phyloP scores from a whole-genome alignment of 2,888 invertebrate genomes.

The Chironomus tentans region DNA sequence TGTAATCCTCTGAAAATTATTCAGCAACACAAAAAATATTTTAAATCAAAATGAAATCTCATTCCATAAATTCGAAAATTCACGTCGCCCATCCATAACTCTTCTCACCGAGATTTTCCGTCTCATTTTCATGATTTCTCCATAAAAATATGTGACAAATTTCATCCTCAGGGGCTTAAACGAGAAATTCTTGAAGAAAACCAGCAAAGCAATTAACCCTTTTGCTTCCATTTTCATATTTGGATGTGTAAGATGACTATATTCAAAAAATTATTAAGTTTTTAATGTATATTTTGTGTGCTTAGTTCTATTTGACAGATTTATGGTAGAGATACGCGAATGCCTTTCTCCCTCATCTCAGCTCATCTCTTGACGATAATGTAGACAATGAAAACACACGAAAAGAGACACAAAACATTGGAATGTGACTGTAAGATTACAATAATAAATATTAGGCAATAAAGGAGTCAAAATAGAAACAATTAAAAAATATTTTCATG shows the following conservation, averaged over 20 bases:
- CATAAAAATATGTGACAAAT: constrained; percentile 18
- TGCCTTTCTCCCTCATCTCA: background rate
- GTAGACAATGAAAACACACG: background rate
- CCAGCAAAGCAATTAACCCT: constrained; percentile 15
- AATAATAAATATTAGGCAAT: constrained; percentile 24
- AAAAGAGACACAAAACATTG: too few species aligned
- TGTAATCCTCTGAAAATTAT: too few species aligned
- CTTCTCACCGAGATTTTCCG: constrained; percentile 3
- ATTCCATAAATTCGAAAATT: background rate
- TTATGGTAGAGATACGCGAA: constrained; percentile 10
- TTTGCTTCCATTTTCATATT: background rate
- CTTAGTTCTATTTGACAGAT: constrained; percentile 14
- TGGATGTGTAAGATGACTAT: background rate
- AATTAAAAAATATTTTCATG: constrained; percentile 21
- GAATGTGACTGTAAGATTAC: constrained; percentile 22
- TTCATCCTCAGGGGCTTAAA: background rate
- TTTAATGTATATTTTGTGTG: background rate
- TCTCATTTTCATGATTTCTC: background rate
- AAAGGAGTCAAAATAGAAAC: constrained; percentile 27
- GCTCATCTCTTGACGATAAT: background rate
- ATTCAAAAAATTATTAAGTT: constrained; percentile 12
- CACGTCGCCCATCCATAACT: background rate
- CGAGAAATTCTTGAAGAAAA: background rate
- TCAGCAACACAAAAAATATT: too few species aligned
- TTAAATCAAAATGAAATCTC: background rate